phyloP scores from a whole-genome alignment of 2,888 invertebrate genomes.

The Synanthedon andrenaeformis region DNA sequence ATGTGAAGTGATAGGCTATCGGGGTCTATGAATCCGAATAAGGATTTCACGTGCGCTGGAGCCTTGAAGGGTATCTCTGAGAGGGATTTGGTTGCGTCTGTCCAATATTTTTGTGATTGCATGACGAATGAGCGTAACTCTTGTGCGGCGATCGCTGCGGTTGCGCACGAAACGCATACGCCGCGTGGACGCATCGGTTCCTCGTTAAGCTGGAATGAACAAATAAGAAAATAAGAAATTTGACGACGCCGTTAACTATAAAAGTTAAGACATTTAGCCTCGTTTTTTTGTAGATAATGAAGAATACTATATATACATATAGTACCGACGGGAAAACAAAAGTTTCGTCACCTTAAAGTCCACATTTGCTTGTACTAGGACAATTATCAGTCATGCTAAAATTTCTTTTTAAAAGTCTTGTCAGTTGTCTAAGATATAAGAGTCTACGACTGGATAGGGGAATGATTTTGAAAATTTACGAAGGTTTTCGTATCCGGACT shows the following conservation, averaged over 20 bases:
- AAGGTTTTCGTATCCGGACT: too few relatives aligned
- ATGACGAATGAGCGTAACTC: conserved; percentile 39
- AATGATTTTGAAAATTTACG: too few relatives aligned
- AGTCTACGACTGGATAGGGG: too few relatives aligned
- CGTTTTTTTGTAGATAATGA: too few relatives aligned
- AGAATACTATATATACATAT: too few relatives aligned
- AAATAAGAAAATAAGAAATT: not conserved
- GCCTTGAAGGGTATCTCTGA: conserved; percentile 13
- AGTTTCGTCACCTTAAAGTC: too few relatives aligned
- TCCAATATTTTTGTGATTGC: conserved; percentile 37
- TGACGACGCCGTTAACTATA: not conserved
- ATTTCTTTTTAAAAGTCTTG: too few relatives aligned
- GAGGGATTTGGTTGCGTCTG: conserved; percentile 27
- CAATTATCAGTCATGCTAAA: too few relatives aligned
- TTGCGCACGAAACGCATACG: conserved; percentile 39
- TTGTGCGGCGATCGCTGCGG: conserved; percentile 36
- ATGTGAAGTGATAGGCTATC: conserved; percentile 31
- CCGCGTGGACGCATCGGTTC: conserved; percentile 36
- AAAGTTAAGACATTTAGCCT: not conserved
- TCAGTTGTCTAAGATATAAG: too few relatives aligned
- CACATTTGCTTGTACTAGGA: too few relatives aligned
- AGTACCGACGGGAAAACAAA: too few relatives aligned
- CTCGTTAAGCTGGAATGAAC: conserved; percentile 40
- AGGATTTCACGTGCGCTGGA: conserved; percentile 20
- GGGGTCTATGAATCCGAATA: conserved; percentile 36